phyloP scores from a whole-genome alignment of 2,797 vertebrate species.

The Geotrypetes seraphini region DNA sequence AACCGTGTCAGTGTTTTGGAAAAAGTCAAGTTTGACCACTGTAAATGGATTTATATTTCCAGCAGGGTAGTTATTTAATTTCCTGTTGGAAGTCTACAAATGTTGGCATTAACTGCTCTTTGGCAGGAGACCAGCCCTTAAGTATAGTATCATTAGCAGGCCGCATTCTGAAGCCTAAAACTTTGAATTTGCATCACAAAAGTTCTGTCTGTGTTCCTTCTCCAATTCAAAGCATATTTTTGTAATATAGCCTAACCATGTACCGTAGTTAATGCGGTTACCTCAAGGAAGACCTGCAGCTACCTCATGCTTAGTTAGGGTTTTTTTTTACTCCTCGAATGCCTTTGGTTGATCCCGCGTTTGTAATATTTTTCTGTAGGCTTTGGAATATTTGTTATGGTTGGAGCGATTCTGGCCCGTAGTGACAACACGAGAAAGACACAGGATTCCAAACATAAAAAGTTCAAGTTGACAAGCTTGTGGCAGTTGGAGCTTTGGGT shows the following conservation, averaged over 20 bases:
- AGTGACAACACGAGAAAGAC: too few relatives aligned
- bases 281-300: neutral
- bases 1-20: constrained; percentile 45
- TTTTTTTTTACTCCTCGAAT: too few relatives aligned
- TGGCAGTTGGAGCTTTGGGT: too few relatives aligned
- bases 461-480: too few relatives aligned
- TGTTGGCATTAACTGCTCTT: constrained; percentile 51
- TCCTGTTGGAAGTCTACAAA: constrained; percentile 76
- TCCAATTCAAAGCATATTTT: constrained; percentile 43
- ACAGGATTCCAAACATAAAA: too few relatives aligned
- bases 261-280: neutral
- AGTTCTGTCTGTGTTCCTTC: constrained; percentile 39
- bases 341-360: too few relatives aligned
- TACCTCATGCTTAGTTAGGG: too few relatives aligned
- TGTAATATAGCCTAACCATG: constrained; percentile 17
- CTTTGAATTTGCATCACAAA: constrained; percentile 33
- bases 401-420: too few relatives aligned
- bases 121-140: constrained; percentile 53
- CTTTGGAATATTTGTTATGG: too few relatives aligned
- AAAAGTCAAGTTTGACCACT: constrained; percentile 66
- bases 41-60: constrained; percentile 74
- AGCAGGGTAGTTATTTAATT: constrained; percentile 77
- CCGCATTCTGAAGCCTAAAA: constrained; percentile 30
- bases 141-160: constrained; percentile 48
- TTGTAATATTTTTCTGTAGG: too few relatives aligned